These are phyloP conservation scores for Halcyon senegalensis DNA, from an alignment of 2,113 vertebrate genomes.

Conservation along the genomic window DNA sequence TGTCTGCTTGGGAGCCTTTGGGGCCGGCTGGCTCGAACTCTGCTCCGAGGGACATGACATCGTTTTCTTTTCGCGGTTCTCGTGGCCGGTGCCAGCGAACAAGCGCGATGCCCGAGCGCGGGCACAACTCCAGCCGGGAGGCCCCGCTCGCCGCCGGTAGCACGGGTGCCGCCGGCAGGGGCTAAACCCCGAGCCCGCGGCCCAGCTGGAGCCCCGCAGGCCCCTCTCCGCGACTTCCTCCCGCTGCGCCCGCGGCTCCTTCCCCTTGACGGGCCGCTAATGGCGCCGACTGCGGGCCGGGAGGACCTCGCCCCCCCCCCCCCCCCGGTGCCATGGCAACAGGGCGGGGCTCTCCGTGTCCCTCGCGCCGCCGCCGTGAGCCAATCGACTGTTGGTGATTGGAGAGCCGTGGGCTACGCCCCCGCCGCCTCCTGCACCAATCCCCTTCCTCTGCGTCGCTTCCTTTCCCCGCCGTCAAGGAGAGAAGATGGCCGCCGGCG, in stretches of 20 bases:
- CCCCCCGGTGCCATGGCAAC: neutral
- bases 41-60: neutral
- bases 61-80: neutral
- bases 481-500: neutral
- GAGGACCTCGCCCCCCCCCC: too few species aligned
- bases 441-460: neutral
- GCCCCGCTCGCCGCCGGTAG: neutral
- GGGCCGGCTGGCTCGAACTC: neutral
- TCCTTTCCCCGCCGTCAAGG: neutral
- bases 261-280: rapidly evolving
- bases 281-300: neutral
- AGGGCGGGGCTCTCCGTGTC: neutral
- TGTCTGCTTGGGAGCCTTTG: rapidly evolving
- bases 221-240: neutral
- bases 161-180: neutral
- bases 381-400: neutral
- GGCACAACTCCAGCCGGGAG: rapidly evolving
- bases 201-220: neutral
- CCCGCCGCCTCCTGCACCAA: neutral
- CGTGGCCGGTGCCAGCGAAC: neutral
- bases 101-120: rapidly evolving
- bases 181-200: neutral
- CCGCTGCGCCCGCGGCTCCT: rapidly evolving
- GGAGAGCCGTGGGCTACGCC: neutral
- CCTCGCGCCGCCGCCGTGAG: too few species aligned